Evolutionary conservation across 2,888 invertebrate species (phyloP), one percentile per base, ranked within the genome.

Genomic region (Parnassius apollo): DNA sequence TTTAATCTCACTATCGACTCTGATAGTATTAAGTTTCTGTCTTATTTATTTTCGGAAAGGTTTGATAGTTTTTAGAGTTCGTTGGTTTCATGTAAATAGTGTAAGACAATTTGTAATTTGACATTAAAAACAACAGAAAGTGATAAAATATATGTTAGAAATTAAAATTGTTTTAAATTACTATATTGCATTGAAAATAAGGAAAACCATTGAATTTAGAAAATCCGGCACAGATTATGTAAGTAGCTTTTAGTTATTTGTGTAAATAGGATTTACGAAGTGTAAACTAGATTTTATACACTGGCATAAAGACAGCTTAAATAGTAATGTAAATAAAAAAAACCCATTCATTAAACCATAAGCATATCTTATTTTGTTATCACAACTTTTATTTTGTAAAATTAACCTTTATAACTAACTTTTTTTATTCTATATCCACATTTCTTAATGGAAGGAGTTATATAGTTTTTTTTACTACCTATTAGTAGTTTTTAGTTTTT

Each of bases 401-500:
- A 73, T 72, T 75, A 76, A 76, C 71, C 73, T 76, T 75, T 59
- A 7, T 35, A 35, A 35, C 35, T 35, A 35, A 35, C 35, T 35
- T 35, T 35, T 25, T 35, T 35, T 35, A 35, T 35, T 35, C 51
- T 74, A 72, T 76, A 78, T 76, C 74, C 70, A 68, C 67, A 74
- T 78, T 72, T 74, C 74, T 71, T 74, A 76, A 73, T 69, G 71
- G 75, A 74, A 75, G 77, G 71, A 73, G 73, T 77, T 71, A 70
- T 72, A 68, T 69, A 68, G 66, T 70, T 70, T 54, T 78, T 83
- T 79, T 78, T 81, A 80, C 79, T 81, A 80, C 77, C 77, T 80
- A 76, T 81, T 77, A 73, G 75, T 89, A 88, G 88, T 81, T 86
- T 85, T 81, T 86, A 86, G 86, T 88, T 89, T 85, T 88, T n/a